Evolutionary conservation across 92 coral and sea anemone species (phyloP), one percentile per base, ranked within the genome.

Genomic region (Epizoanthus fatuus): DNA sequence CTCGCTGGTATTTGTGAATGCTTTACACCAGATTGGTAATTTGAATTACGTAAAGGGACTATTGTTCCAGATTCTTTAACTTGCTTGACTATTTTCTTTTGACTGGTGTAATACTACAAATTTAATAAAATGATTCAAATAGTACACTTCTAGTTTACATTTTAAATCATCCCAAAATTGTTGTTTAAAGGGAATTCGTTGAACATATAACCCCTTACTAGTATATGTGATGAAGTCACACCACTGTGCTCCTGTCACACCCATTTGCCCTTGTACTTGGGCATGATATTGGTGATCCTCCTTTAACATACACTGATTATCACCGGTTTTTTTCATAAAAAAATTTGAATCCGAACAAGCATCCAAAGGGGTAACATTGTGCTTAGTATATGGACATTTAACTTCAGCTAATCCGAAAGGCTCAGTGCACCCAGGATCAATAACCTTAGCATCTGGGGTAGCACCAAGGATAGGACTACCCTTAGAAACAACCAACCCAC

Each of bases 181-280:
- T 4, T 11, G n/a, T 67, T 91, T 75, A 51, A 79, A 79, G 32
- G 63, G 84, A 63, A 92, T 92, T 49, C 98, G 81, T 71, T 95
- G 91, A 85, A 90, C 79, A 54, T 87, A 80, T 89, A 95, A 74
- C 19, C 98, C 96, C 53, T 56, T 69, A 19, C 68, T 60, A 39
- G 95, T 95, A 25, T 92, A 92, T 3, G 92, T 86, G 22, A 89
- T 74, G 83, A 94, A 94, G 70, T 91, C 98, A 52, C 98, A 94
- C 89, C 89, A 86, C 29, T 57, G 15, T 4, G 84, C 84, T 16
- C 69, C 65, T 8, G 84, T 75, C 5, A 68, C 80, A 14, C 84
- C 89, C 66, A 75, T 4, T 32, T 74, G 89, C 14, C 84, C 77
- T 62, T 86, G 83, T 17, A 85, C 83, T 62, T 85, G 89, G 10